phyloP scores from a whole-genome alignment of 2,888 invertebrate species.

The Plebejus anna region DNA sequence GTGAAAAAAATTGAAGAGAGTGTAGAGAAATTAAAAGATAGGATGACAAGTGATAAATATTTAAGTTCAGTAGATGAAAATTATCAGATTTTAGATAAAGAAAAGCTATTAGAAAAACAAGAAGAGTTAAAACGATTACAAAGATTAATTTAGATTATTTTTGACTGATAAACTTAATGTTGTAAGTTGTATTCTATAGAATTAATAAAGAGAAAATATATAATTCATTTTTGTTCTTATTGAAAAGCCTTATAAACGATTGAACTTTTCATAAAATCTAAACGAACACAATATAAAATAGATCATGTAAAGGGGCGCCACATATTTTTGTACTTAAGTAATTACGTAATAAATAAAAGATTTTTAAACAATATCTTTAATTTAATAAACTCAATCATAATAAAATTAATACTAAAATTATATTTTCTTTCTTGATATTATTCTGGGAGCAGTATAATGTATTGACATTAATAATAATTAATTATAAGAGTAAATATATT shows the following conservation, averaged over 20 bases:
- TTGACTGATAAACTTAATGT: background rate
- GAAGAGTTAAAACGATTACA: constrained; percentile 57
- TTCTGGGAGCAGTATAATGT: background rate
- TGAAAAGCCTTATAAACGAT: no score
- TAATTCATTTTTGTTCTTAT: no score
- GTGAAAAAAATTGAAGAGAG: constrained; percentile 54
- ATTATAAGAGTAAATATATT: background rate
- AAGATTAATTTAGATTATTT: constrained; percentile 50
- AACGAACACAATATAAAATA: no score
- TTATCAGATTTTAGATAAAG: constrained; percentile 49
- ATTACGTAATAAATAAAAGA: background rate
- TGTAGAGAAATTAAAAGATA: constrained; percentile 54
- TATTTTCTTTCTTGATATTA: background rate
- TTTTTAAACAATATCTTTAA: background rate
- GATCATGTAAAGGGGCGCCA: background rate
- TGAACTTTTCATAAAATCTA: no score
- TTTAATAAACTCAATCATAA: constrained; percentile 5
- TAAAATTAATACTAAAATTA: constrained; percentile 6
- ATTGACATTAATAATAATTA: background rate
- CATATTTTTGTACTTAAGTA: background rate
- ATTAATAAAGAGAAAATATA: background rate
- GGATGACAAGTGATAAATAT: constrained; percentile 49
- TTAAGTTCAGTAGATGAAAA: constrained; percentile 47
- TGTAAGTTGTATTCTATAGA: background rate
- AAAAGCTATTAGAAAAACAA: constrained; percentile 51